Evolutionary conservation across 2,113 vertebrate genomes (phyloP).

Genomic region (Myiozetetes cayanensis): DNA sequence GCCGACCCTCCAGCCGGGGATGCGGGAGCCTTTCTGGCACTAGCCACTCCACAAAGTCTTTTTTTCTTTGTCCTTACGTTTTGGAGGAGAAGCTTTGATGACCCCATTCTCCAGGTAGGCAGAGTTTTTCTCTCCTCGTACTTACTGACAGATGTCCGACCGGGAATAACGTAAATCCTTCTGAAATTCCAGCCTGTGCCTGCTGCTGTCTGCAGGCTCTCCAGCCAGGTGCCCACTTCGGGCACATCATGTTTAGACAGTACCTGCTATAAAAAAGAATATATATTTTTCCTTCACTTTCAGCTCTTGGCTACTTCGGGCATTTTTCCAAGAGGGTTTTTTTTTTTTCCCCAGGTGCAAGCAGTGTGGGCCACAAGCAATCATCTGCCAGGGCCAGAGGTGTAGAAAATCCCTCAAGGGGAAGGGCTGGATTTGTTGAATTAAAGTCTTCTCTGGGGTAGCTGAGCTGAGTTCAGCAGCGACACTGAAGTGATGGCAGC

Average conservation of each 20-base stretch:
- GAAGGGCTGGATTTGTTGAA: not conserved
- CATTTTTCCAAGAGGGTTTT: fast-evolving
- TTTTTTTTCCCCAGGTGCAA: not conserved
- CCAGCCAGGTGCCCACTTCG: not conserved
- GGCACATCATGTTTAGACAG: not conserved
- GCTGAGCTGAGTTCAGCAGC: not conserved
- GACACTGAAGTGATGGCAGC: not conserved
- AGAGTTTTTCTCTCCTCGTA: not conserved
- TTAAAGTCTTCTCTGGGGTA: not conserved
- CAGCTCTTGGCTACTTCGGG: not conserved
- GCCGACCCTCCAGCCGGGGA: not conserved
- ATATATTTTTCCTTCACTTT: not conserved
- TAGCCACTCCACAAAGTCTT: not conserved
- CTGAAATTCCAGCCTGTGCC: not conserved
- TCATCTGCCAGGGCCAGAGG: not conserved
- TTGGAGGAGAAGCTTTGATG: not conserved
- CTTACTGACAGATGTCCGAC: fast-evolving
- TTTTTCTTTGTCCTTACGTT: not conserved
- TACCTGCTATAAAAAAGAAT: not conserved
- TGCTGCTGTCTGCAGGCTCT: not conserved
- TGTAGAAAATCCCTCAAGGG: not conserved
- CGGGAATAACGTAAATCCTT: not conserved
- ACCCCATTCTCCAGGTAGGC: conserved; percentile 49
- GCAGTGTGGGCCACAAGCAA: not conserved
- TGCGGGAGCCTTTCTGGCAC: conserved; percentile 4